These are phyloP conservation scores for Drosophila recens DNA, from an alignment of 2,888 invertebrate species.

Conservation along the genomic window DNA sequence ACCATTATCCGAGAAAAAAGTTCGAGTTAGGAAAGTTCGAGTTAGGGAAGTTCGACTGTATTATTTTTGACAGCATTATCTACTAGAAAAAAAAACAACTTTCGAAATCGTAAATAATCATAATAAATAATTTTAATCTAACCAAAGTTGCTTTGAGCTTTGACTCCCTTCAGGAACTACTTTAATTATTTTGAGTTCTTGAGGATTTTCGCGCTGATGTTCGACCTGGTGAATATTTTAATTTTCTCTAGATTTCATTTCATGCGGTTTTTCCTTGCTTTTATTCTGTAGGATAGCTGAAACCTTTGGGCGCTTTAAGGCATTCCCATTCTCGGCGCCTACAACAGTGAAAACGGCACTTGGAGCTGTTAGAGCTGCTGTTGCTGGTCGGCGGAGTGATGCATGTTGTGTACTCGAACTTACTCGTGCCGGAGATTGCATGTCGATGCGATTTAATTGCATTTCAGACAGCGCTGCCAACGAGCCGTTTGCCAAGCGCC, in stretches of 20 bases:
- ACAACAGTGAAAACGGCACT: conserved; percentile 24
- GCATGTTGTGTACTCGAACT: conserved; percentile 35
- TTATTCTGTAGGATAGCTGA: conserved; percentile 40
- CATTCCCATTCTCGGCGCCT: conserved; percentile 36
- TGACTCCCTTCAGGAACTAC: background rate
- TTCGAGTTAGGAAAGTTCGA: too few species aligned
- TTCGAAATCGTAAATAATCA: too few species aligned
- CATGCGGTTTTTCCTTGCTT: background rate
- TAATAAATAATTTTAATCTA: too few species aligned
- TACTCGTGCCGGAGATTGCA: conserved; percentile 73
- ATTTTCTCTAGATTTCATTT: background rate
- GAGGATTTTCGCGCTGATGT: background rate
- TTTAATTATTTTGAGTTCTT: background rate
- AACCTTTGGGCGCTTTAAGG: conserved; percentile 62
- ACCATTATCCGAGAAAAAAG: too few species aligned
- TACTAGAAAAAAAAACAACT: too few species aligned
- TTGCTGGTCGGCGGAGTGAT: conserved; percentile 22
- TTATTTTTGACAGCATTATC: too few species aligned
- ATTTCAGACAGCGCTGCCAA: conserved; percentile 78
- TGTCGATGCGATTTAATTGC: conserved; percentile 79
- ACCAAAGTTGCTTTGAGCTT: background rate
- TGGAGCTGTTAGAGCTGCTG: conserved; percentile 13
- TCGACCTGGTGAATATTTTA: background rate
- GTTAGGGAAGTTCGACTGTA: too few species aligned
- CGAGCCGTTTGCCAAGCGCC: conserved; percentile 57